These are phyloP conservation scores for Thereva unica DNA, from an alignment of 2,888 invertebrate species.

Conservation along the genomic window DNA sequence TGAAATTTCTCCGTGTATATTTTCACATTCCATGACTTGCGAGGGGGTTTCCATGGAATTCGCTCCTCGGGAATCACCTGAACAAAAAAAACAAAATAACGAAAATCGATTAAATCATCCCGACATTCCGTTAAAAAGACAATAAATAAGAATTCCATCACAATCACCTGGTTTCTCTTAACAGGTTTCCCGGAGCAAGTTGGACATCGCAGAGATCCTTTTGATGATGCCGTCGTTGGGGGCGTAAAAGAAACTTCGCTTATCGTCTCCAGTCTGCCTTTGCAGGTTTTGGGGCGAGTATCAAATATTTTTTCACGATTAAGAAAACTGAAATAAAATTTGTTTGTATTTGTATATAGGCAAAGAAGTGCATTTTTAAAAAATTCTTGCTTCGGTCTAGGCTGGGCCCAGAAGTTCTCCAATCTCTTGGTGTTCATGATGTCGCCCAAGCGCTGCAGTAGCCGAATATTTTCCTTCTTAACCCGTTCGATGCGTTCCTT, in stretches of 20 bases:
- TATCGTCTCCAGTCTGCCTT: constrained; percentile 32
- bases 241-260: background rate
- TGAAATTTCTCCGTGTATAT: constrained; percentile 40
- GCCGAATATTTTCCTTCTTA: constrained; percentile 69
- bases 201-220: constrained; percentile 48
- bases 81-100: constrained; percentile 29
- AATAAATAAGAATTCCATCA: constrained; percentile 4
- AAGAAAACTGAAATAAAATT: constrained; percentile 48
- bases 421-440: constrained; percentile 70
- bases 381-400: constrained; percentile 61
- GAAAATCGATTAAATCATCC: background rate
- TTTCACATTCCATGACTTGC: constrained; percentile 51
- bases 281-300: constrained; percentile 47
- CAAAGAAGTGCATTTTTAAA: background rate
- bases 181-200: constrained; percentile 53
- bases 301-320: constrained; percentile 54
- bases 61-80: constrained; percentile 55
- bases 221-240: background rate
- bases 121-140: background rate
- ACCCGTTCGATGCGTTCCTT: constrained; percentile 68
- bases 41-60: constrained; percentile 54
- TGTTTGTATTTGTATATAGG: background rate
- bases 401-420: constrained; percentile 69
- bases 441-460: constrained; percentile 68
- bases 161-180: constrained; percentile 48